Evolutionary conservation across 2,797 vertebrate genomes (phyloP).

Genomic region (Platalea minor): DNA sequence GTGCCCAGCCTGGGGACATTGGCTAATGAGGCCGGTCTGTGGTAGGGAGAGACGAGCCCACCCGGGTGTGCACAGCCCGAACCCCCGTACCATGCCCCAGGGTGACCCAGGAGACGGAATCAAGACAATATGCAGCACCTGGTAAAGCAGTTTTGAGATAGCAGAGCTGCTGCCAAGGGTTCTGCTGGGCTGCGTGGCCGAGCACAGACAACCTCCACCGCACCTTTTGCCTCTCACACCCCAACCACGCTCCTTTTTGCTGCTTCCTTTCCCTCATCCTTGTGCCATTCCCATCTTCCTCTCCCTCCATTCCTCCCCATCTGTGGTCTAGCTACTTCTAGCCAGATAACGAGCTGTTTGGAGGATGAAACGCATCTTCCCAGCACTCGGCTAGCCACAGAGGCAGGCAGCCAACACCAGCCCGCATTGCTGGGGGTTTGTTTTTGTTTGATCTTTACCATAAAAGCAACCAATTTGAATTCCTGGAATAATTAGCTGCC

Average conservation of each 20-base stretch:
- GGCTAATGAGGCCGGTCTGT: neutral
- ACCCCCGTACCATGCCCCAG: rapidly evolving
- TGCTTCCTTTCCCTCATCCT: neutral
- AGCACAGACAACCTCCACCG: neutral
- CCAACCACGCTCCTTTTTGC: neutral
- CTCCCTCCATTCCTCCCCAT: neutral
- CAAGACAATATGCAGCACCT: neutral
- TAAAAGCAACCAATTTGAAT: conserved; percentile 38
- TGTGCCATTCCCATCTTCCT: neutral
- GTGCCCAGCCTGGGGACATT: rapidly evolving
- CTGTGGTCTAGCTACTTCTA: neutral
- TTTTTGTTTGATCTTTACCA: conserved; percentile 46
- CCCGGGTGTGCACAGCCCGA: rapidly evolving
- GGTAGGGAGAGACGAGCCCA: neutral
- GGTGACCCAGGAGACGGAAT: neutral
- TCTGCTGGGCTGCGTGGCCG: rapidly evolving
- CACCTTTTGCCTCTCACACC: neutral
- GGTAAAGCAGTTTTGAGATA: rapidly evolving
- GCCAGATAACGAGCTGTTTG: neutral
- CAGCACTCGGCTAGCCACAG: neutral
- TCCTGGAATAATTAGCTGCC: conserved; percentile 37
- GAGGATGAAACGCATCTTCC: neutral
- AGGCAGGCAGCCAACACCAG: neutral
- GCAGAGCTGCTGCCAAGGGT: neutral
- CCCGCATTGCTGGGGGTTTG: neutral